A percentile compares a stretch with the other conserved stretches of the same genome.
Evolutionary conservation across 2,888 invertebrate species (phyloP).

Genomic region (Lysandra bellargus): DNA sequence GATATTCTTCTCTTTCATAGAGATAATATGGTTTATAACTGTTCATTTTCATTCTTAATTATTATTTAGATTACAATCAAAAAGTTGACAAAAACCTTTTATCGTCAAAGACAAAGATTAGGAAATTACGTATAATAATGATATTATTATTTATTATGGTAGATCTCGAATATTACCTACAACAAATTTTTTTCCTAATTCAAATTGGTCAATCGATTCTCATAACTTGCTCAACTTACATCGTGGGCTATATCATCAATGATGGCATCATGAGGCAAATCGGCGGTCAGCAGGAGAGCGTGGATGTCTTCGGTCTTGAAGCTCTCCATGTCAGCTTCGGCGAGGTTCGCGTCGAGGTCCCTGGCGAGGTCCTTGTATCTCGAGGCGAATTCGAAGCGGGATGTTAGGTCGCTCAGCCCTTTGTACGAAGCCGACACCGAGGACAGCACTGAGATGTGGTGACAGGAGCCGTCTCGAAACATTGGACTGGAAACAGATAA

Average conservation of each 20-base stretch:
- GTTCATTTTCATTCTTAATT: no score
- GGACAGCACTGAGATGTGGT: constrained; percentile 89
- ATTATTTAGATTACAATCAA: no score
- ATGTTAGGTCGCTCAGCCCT: constrained; percentile 82
- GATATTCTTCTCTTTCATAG: no score
- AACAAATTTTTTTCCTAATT: no score
- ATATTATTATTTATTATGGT: no score
- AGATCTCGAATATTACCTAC: no score
- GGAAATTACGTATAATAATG: no score
- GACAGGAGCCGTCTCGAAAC: constrained; percentile 90
- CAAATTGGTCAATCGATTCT: no score
- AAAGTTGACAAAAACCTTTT: no score
- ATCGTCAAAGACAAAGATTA: no score
- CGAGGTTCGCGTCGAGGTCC: constrained; percentile 95
- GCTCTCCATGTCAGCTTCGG: constrained; percentile 97
- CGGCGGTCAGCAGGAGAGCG: constrained; percentile 86
- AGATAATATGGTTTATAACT: no score
- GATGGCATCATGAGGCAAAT: constrained; percentile 85
- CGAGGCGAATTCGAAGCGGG: constrained; percentile 76
- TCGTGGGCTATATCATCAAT: constrained; percentile 73
- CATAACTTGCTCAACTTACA: constrained; percentile 58
- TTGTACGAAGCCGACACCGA: constrained; percentile 91
- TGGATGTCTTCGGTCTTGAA: constrained; percentile 95
- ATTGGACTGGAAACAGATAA: constrained; percentile 73
- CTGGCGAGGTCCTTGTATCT: constrained; percentile 93